Conservation (phyloP, 2,888 invertebrate species). For the Lamproptera curius region DNA sequence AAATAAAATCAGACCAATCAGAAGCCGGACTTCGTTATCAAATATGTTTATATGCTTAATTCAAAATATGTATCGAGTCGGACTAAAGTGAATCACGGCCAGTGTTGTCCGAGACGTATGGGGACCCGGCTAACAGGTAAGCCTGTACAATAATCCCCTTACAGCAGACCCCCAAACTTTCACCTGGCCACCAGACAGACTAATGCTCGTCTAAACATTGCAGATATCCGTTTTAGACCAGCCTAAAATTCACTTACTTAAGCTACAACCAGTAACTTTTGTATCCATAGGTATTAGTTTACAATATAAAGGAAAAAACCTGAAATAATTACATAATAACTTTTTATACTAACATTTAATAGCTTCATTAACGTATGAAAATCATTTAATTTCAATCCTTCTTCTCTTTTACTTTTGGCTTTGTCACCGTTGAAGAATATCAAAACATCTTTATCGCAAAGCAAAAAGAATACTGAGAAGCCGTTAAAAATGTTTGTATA, state of each 20-base stretch:
- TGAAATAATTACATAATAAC: neutral
- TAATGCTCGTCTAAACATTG: constrained; percentile 49
- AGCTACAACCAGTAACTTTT: neutral
- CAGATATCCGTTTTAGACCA: constrained; percentile 20
- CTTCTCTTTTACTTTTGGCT: too few species aligned
- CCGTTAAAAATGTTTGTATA: neutral
- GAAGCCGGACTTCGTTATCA: too few species aligned
- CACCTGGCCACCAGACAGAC: constrained; percentile 54
- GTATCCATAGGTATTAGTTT: neutral
- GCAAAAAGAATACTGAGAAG: neutral
- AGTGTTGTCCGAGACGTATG: constrained; percentile 25
- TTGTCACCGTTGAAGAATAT: too few species aligned
- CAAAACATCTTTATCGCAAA: neutral
- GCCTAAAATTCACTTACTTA: neutral
- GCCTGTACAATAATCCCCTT: constrained; percentile 47
- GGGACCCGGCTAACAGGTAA: constrained; percentile 44
- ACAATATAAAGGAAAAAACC: neutral
- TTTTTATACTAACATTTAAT: neutral
- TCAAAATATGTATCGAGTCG: constrained; percentile 1
- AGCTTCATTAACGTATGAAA: neutral
- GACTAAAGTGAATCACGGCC: constrained; percentile 17
- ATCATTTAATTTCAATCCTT: neutral
- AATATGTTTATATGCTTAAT: too few species aligned
- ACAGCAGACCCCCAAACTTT: constrained; percentile 49
- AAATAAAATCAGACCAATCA: too few species aligned